Conservation (phyloP, 2,888 invertebrate species). For the Portevinia maculata region DNA sequence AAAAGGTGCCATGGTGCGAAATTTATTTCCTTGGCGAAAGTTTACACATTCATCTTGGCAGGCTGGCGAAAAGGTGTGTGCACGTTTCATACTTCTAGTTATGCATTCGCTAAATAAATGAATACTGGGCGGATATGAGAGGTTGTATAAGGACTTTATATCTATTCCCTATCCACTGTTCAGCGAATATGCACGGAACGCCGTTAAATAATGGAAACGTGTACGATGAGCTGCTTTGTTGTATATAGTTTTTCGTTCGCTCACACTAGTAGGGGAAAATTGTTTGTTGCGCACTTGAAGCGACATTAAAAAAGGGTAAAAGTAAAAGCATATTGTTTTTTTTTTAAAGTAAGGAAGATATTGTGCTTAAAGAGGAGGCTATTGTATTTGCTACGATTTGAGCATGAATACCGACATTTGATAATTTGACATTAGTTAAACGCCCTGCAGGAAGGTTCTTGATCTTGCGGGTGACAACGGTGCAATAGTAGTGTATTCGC, state of each 20-base stretch:
- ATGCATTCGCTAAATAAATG: conserved; percentile 15
- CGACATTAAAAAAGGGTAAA: too few relatives aligned
- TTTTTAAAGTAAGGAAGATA: too few relatives aligned
- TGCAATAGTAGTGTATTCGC: too few relatives aligned
- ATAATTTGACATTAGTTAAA: too few relatives aligned
- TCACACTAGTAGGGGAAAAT: neutral
- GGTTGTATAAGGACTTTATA: conserved; percentile 9
- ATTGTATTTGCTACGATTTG: too few relatives aligned
- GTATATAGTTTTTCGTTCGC: neutral
- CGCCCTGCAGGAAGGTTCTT: too few relatives aligned
- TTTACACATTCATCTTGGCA: conserved; percentile 47
- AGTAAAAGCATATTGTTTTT: too few relatives aligned
- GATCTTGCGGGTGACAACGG: too few relatives aligned
- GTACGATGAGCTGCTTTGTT: neutral
- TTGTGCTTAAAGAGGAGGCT: too few relatives aligned
- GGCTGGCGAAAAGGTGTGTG: neutral
- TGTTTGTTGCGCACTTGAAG: neutral
- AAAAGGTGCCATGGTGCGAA: conserved; percentile 45
- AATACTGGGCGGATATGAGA: neutral
- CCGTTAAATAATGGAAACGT: conserved; percentile 5
- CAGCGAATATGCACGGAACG: conserved; percentile 4
- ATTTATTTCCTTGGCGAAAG: conserved; percentile 57
- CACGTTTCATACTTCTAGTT: conserved; percentile 10
- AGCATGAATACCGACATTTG: too few relatives aligned
- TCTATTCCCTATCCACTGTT: conserved; percentile 3